These are phyloP conservation scores for Chiloscyllium plagiosum DNA, from an alignment of 2,113 vertebrate species.

Conservation along the genomic window DNA sequence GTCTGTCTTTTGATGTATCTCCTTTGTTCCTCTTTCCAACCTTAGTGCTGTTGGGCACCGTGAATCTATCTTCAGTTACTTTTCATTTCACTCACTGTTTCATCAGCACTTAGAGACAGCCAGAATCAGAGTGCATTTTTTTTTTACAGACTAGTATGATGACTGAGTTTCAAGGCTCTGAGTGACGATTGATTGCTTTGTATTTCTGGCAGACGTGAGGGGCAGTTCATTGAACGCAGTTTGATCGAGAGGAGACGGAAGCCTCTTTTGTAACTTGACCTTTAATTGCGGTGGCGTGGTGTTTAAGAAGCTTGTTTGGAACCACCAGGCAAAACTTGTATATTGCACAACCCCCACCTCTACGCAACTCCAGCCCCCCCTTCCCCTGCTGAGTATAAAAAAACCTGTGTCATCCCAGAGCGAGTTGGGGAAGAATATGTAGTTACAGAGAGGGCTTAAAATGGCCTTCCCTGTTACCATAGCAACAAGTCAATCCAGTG, in stretches of 20 bases:
- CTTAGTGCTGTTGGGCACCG: background rate
- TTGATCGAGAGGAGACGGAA: background rate
- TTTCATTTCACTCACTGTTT: background rate
- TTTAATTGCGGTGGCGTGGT: background rate
- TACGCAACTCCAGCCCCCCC: background rate
- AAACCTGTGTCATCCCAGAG: background rate
- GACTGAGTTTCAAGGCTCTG: background rate
- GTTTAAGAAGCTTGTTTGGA: background rate
- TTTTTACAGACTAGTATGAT: background rate
- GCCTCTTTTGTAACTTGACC: slow-evolving; percentile 23
- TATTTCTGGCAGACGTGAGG: background rate
- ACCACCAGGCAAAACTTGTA: background rate
- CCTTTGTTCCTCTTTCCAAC: background rate
- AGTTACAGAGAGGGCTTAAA: background rate
- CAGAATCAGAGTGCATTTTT: background rate
- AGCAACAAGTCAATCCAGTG: background rate
- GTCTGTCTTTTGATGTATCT: background rate
- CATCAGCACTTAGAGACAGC: background rate
- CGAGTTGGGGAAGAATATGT: background rate
- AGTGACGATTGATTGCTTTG: background rate
- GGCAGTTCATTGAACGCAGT: background rate
- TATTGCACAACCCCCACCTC: background rate
- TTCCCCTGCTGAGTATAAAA: slow-evolving; percentile 3
- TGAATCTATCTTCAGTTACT: background rate
- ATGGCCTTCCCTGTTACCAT: background rate